These are phyloP conservation scores for Hirtodrosophila confusa DNA, from an alignment of 2,888 invertebrate genomes.

Conservation along the genomic window DNA sequence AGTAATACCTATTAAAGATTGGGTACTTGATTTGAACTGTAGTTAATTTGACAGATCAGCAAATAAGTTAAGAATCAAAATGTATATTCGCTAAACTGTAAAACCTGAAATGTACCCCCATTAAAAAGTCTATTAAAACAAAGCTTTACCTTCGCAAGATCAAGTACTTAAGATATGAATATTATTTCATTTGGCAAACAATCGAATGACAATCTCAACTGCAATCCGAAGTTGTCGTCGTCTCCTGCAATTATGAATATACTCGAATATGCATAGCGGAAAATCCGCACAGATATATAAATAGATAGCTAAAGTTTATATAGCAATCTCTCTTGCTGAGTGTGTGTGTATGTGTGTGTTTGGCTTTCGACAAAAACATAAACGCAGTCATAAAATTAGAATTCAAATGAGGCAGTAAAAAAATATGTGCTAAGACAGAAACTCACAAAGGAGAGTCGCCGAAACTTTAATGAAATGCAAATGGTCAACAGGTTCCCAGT, in stretches of 20 bases:
- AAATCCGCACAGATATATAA: conserved; percentile 49
- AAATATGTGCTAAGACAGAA: conserved; percentile 30
- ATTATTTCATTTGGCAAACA: conserved; percentile 32
- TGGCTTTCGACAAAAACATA: conserved; percentile 72
- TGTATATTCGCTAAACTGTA: not conserved
- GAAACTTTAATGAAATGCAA: conserved; percentile 79
- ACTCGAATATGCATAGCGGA: conserved; percentile 51
- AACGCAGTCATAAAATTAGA: conserved; percentile 78
- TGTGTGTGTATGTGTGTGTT: conserved; percentile 21
- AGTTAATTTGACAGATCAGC: too few species aligned
- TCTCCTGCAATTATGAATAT: conserved; percentile 57
- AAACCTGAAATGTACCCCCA: not conserved
- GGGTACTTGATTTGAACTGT: too few species aligned
- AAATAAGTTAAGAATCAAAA: not conserved
- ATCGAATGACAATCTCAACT: conserved; percentile 24
- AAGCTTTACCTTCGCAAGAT: conserved; percentile 1
- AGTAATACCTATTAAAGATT: too few species aligned
- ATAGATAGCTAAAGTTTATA: conserved; percentile 51
- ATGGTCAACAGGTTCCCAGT: conserved; percentile 80
- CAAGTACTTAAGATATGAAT: conserved; percentile 24
- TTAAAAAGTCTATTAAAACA: too few species aligned
- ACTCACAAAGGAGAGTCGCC: conserved; percentile 32
- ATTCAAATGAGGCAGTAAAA: conserved; percentile 74
- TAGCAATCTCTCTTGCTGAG: conserved; percentile 7
- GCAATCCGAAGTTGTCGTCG: conserved; percentile 18